phyloP scores from a whole-genome alignment of 2,113 vertebrate species.

The Herpetotheres cachinnans region DNA sequence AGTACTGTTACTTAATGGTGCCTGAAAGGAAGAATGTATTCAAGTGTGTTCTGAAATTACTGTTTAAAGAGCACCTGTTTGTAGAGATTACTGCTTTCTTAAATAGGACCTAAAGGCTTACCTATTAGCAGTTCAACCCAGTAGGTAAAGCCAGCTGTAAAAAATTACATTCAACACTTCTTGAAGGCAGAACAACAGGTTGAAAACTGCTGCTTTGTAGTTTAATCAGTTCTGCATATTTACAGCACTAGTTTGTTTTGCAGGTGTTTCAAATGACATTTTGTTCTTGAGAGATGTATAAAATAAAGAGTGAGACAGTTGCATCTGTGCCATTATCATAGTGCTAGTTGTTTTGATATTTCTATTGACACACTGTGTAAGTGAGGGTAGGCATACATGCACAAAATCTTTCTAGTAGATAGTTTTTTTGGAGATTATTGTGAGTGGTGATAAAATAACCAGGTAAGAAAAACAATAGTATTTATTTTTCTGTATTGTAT shows the following conservation, averaged over 20 bases:
- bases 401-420: not conserved
- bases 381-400: not conserved
- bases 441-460: not conserved
- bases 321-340: not conserved
- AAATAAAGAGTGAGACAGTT: not conserved
- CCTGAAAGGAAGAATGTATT: not conserved
- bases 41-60: not conserved
- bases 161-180: not conserved
- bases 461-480: not conserved
- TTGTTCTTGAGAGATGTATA: not conserved
- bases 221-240: not conserved
- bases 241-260: not conserved
- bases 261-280: not conserved
- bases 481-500: not conserved
- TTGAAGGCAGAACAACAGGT: not conserved
- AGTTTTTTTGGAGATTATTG: not conserved
- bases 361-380: not conserved
- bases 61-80: conserved; percentile 23
- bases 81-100: not conserved
- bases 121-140: not conserved
- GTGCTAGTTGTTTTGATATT: not conserved
- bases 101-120: not conserved
- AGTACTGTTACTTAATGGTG: not conserved
- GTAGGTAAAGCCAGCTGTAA: not conserved
- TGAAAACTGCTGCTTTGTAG: not conserved